Percentiles rank a stretch among this genome's conserved stretches.
Conservation (phyloP, 2,888 invertebrate species). For the Aleiodes leptofemur region DNA sequence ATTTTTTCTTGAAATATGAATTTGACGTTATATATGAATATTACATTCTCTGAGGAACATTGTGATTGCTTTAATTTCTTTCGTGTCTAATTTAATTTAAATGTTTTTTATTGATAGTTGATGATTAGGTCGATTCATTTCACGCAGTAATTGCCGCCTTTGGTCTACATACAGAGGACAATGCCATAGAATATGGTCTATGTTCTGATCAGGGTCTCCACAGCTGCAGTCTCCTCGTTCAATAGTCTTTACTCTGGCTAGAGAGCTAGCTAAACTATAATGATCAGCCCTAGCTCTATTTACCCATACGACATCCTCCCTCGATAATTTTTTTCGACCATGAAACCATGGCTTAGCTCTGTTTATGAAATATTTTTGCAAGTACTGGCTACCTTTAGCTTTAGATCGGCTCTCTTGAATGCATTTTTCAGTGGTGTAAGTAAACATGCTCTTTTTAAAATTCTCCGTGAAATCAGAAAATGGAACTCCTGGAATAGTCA, state of each 20-base stretch:
- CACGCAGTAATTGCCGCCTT: no score
- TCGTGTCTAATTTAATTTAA: no score
- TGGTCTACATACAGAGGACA: neutral
- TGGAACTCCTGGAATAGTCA: neutral
- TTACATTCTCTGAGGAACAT: no score
- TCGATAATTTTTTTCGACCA: neutral
- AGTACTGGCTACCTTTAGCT: neutral
- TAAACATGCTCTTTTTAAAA: neutral
- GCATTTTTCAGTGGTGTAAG: neutral
- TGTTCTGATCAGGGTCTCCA: constrained; percentile 3
- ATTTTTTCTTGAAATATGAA: no score
- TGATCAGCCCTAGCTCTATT: no score
- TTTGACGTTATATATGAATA: no score
- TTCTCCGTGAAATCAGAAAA: constrained; percentile 1
- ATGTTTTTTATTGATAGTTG: no score
- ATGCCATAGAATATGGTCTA: constrained; percentile 30
- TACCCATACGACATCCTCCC: neutral
- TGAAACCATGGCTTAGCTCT: neutral
- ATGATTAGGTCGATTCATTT: no score
- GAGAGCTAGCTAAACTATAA: constrained; percentile 1
- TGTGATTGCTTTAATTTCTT: no score
- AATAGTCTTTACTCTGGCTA: constrained; percentile 28
- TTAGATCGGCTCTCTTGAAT: neutral
- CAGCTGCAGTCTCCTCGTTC: constrained; percentile 5
- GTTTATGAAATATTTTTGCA: neutral